Base-by-base conservation (phyloP, 1,140 invertebrate genomes). In the Solen grandis region DNA sequence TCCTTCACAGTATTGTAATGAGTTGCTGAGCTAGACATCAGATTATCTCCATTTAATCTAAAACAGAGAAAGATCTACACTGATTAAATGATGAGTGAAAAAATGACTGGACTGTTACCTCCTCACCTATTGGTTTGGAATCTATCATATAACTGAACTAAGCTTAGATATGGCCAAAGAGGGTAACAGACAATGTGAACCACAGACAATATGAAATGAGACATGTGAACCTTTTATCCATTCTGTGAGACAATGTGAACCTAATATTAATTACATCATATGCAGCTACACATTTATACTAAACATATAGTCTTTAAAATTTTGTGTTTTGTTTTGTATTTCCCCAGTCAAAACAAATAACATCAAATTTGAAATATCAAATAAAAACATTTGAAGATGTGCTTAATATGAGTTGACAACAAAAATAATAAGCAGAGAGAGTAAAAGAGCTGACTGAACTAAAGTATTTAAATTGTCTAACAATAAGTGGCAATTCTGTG, bases 31-130 rank as follows among this genome's bases (percentile, higher is more conserved):
- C 33, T 46, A 25, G 66, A 72, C 66, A 80, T 63, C 19, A 80
- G 63, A 52, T 73, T 59, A 19, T 80, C 77, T 22, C 77, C 66
- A 65, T 80, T 80, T 14, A 80, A 65, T 55, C 77, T 80, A 57
- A 13, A 80, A 80, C 0, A 31, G 27, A 5, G 50, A 60, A 38
- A 33, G n/a, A 66, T 35, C 1, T n/a, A 35, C 3, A 66, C 5
- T 10, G 16, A 3, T 19, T n/a, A 66, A 35, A 16, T 1, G 19
- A 29, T 25, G 14, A n/a, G 1, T 60, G 59, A 27, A 4, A 1
- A 2, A 31, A 16, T 22, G 3, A 60, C 33, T 60, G 33, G 16
- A 19, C 19, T 54, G 52, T 54, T 25, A 22, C 19, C 52, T 33
- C 31, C 29, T 25, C 19, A 13, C 25, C 31, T 2, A 62, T 62